A percentile compares a stretch with the other conserved stretches of the same genome.
phyloP scores from a whole-genome alignment of 37 sponge, comb jelly and placozoan species.

The Ephydatia muelleri region DNA sequence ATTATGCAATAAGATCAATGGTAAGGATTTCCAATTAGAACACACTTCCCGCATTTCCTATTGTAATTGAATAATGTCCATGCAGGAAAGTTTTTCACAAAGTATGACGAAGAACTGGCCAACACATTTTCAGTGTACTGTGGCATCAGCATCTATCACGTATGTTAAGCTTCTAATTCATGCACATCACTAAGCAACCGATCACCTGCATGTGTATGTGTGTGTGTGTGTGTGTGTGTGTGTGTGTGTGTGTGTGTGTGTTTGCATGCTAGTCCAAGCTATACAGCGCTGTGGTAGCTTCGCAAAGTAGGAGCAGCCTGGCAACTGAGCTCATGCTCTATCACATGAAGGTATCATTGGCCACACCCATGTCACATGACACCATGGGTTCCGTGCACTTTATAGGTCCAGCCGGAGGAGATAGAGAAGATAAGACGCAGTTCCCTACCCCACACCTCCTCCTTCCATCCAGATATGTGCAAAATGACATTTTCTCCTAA shows the following conservation, averaged over 20 bases:
- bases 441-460: neutral
- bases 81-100: constrained; percentile 77
- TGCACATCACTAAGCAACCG: neutral
- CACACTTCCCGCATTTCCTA: no score
- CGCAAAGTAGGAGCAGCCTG: constrained; percentile 54
- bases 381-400: neutral
- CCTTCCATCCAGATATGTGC: constrained; percentile 4
- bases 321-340: constrained; percentile 87
- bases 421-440: neutral
- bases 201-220: neutral
- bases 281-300: constrained; percentile 52
- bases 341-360: constrained; percentile 77
- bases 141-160: constrained; percentile 84
- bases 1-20: constrained; percentile 74
- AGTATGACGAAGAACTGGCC: constrained; percentile 77
- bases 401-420: constrained; percentile 38
- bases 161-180: neutral
- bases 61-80: no score
- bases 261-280: constrained; percentile 54
- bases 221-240: no score
- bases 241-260: no score
- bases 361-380: no score
- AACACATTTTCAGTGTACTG: constrained; percentile 79
- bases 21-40: no score
- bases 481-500: constrained; percentile 31